Base-by-base conservation (phyloP, 2,888 invertebrate genomes). In the Hydrotaea cyrtoneurina region DNA sequence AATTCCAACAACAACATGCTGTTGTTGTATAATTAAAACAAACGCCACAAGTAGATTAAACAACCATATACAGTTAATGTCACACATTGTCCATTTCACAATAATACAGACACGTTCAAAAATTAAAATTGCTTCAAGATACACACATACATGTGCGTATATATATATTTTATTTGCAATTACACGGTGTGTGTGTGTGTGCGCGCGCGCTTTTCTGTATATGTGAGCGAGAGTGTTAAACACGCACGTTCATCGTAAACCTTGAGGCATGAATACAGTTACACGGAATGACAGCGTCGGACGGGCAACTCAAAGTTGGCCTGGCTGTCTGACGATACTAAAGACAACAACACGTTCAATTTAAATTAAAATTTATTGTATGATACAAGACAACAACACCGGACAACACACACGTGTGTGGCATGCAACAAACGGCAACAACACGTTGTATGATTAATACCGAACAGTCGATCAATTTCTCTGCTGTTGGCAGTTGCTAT, bases 1-100 rank as follows among this genome's bases (percentile, higher is more conserved):
- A 62, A 46, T 50, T 75, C 46, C 55, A 46, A 69, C 74, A 26
- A 53, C 85, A 73, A 71, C 76, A 85, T 80, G 77, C 71, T 87
- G 75, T 72, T 85, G 86, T 83, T 85, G 83, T 82, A 83, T 73
- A 81, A 86, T 82, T 81, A 87, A 86, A 80, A 80, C 86, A 82
- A 86, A 85, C 82, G 82, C 87, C 87, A 87, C 82, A 84, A 89
- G 86, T 86, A 89, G 87, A 88, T 89, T 88, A 87, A 88, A 88
- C 86, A 88, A 87, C 89, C 88, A 88, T 87, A 87, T 87, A 86
- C 86, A 82, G 83, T 82, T 89, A 87, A 82, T 89, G 88, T 88
- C 87, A 88, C 87, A 88, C 89, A 89, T 89, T 88, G 88, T 89
- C 88, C 89, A 89, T 89, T 88, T 88, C 88, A 89, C 87, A 83